Evolutionary conservation across 2,888 invertebrate species (phyloP).

Genomic region (Coenonympha glycerion): DNA sequence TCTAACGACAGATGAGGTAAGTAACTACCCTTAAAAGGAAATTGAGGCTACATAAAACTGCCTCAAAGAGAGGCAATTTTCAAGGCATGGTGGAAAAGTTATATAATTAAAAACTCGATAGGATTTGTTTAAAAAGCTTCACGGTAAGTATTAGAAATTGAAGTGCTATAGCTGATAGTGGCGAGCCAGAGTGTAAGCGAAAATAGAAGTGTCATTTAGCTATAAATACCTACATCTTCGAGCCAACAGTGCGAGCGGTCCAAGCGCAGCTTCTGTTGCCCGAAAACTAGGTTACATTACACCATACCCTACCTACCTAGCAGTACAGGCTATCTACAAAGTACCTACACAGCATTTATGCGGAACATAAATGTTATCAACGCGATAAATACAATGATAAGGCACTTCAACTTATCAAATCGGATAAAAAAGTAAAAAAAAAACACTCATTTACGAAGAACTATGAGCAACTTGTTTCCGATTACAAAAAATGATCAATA

Average conservation of each 20-base stretch:
- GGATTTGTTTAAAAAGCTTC: not conserved
- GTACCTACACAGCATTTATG: constrained; percentile 3
- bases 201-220: constrained; percentile 55
- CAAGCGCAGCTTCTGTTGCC: constrained; percentile 39
- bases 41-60: too few relatives aligned
- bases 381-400: constrained; percentile 62
- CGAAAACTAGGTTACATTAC: constrained; percentile 61
- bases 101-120: too few relatives aligned
- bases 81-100: too few relatives aligned
- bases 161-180: constrained; percentile 12
- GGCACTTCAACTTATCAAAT: constrained; percentile 32
- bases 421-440: constrained; percentile 35
- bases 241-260: too few relatives aligned
- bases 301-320: constrained; percentile 30
- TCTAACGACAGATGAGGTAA: too few relatives aligned
- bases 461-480: constrained; percentile 4
- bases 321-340: too few relatives aligned
- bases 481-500: constrained; percentile 15
- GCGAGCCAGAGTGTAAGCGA: constrained; percentile 27
- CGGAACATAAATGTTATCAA: constrained; percentile 43
- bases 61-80: too few relatives aligned
- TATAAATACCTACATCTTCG: constrained; percentile 48
- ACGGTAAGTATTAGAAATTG: too few relatives aligned
- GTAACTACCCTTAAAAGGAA: too few relatives aligned
- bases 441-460: constrained; percentile 42